Conservation (phyloP, 1,140 invertebrate genomes). For the Macrobrachium rosenbergii region DNA sequence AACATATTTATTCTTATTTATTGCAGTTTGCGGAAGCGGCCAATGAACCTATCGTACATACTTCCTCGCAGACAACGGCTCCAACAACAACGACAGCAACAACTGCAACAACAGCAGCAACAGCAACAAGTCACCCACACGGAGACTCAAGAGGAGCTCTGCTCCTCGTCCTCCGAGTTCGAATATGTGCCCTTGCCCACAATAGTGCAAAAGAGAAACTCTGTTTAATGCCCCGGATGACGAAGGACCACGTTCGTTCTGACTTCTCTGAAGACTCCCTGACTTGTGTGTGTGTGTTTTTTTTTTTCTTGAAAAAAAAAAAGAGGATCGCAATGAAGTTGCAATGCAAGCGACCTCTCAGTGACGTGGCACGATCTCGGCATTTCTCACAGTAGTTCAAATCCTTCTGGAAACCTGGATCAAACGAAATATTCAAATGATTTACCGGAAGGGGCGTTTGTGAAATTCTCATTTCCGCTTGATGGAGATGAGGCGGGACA, state of each 20-base stretch:
- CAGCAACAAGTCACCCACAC: constrained; percentile 47
- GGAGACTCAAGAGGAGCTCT: constrained; percentile 53
- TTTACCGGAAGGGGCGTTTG: too few relatives aligned
- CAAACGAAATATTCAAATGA: too few relatives aligned
- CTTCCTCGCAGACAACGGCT: constrained; percentile 42
- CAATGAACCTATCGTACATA: constrained; percentile 45
- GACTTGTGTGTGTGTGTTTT: not conserved
- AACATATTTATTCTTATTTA: not conserved
- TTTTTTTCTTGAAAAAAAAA: too few relatives aligned
- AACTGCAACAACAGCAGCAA: constrained; percentile 30
- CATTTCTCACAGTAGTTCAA: too few relatives aligned
- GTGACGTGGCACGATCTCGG: too few relatives aligned
- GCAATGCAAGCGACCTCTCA: not conserved
- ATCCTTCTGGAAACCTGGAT: too few relatives aligned
- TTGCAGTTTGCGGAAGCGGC: constrained; percentile 43
- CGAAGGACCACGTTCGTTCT: not conserved
- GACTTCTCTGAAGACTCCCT: not conserved
- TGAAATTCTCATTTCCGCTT: too few relatives aligned
- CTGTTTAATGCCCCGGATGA: constrained; percentile 25
- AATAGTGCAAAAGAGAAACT: constrained; percentile 47
- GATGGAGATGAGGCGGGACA: too few relatives aligned
- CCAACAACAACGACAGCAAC: constrained; percentile 45
- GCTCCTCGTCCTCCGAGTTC: constrained; percentile 39
- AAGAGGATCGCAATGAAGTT: not conserved
- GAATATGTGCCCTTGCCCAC: constrained; percentile 21